These are phyloP conservation scores for Rhegmatorhina hoffmannsi DNA, from an alignment of 2,113 vertebrate species.

Conservation along the genomic window DNA sequence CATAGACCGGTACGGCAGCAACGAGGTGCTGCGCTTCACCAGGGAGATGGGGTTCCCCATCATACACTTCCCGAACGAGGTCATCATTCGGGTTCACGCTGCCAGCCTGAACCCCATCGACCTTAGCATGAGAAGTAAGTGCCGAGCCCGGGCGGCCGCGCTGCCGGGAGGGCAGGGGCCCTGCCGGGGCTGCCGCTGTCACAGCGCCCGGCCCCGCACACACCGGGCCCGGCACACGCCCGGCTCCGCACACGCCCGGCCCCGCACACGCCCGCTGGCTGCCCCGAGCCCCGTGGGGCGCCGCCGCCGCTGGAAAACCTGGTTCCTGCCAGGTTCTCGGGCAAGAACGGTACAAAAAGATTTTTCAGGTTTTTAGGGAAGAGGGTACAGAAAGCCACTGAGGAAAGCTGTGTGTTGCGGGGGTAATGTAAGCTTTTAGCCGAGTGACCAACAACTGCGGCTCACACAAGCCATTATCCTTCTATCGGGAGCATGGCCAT, in stretches of 20 bases:
- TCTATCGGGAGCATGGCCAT: fast-evolving
- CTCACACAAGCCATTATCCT: neutral
- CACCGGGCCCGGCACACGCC: too few relatives aligned
- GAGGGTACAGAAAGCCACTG: neutral
- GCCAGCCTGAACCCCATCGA: constrained; percentile 92
- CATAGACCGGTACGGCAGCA: constrained; percentile 89
- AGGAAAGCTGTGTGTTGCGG: fast-evolving
- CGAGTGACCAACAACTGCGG: neutral
- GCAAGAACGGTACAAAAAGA: neutral
- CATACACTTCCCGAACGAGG: constrained; percentile 91
- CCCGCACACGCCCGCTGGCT: too few relatives aligned
- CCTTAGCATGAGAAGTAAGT: constrained; percentile 95
- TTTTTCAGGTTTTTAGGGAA: neutral
- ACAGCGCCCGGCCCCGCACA: too few relatives aligned
- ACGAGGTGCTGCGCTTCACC: constrained; percentile 87
- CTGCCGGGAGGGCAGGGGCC: neutral
- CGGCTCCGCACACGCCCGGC: too few relatives aligned
- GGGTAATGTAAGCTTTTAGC: neutral
- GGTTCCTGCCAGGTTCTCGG: fast-evolving
- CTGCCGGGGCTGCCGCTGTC: neutral
- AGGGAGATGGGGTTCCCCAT: constrained; percentile 75
- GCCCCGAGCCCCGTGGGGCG: neutral
- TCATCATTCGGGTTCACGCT: constrained; percentile 90
- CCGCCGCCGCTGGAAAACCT: neutral
- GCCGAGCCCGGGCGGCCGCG: neutral